Evolutionary conservation across 1,140 invertebrate genomes (phyloP), one percentile per base, ranked within the genome.

Genomic region (Onthophagus taurus): DNA sequence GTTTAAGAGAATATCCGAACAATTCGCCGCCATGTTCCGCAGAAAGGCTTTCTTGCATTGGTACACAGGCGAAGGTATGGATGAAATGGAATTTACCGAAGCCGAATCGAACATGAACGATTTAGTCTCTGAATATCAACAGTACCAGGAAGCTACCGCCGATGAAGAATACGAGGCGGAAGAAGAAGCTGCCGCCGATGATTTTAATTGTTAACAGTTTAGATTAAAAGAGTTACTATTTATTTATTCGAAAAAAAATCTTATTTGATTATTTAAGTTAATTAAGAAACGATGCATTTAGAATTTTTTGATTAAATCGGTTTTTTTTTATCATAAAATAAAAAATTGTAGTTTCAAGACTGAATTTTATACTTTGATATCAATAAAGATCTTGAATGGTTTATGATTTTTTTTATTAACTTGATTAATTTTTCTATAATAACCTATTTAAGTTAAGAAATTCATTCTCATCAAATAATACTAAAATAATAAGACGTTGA

Each of bases 71-170:
- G 49, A 52, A 38, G 45, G 45, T 18, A 89, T 89, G 86, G 85
- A 89, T 46, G 83, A 87, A 57, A 78, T 77, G 70, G 85, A 89
- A 59, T 89, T 89, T 63, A 85, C 80, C 8, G 83, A 88, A 55
- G 84, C 85, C 0, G 78, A 80, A 64, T 76, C 74, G 66, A 73
- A 90, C 71, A 88, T 91, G 86, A 90, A 90, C 63, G 89, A 93
- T 62, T 66, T 93, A 57, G 82, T 93, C 6, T 87, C 85, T 1
- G 83, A 86, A 58, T 93, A 92, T 65, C 89, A 93, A 61, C 89
- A 93, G 64, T 94, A 94, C 67, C 88, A 92, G 61, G 89, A 87
- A 55, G 84, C 84, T 17, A 84, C 81, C 9, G 82, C 80, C 16
- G 83, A 86, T 54, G 83, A 86, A 47, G 83, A 86, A 55, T 83